These are phyloP conservation scores for Noctua pronuba DNA, from an alignment of 2,888 invertebrate species.

Conservation along the genomic window DNA sequence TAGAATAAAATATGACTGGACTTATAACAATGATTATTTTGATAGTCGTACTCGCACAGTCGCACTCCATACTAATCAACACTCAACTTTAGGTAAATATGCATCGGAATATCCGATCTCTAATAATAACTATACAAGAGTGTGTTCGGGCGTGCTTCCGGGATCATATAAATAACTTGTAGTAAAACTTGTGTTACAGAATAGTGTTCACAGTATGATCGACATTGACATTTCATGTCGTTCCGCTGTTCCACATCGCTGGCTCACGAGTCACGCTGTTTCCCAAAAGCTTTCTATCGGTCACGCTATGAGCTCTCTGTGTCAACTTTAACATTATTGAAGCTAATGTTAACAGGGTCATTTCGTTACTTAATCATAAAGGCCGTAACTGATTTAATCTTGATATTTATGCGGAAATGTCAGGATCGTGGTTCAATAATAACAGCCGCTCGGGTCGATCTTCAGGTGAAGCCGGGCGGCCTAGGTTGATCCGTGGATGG, in stretches of 20 bases:
- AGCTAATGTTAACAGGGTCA: constrained; percentile 28
- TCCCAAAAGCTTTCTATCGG: constrained; percentile 53
- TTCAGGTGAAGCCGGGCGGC: no score
- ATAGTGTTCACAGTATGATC: constrained; percentile 15
- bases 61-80: no score
- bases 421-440: no score
- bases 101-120: no score
- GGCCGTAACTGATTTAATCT: no score
- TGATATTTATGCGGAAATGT: no score
- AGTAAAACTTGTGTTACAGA: constrained; percentile 9
- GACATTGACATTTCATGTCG: constrained; percentile 73
- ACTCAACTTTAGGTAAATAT: no score
- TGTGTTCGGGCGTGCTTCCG: background rate
- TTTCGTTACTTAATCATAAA: background rate
- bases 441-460: background rate
- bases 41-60: no score
- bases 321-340: constrained; percentile 48
- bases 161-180: background rate
- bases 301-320: constrained; percentile 47
- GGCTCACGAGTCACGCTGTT: constrained; percentile 56
- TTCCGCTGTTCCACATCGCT: constrained; percentile 54
- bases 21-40: no score
- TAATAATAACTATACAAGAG: background rate
- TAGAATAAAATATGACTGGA: no score
- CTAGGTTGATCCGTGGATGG: background rate